Evolutionary conservation across 2,888 invertebrate species (phyloP).

Genomic region (Clostera curtula): DNA sequence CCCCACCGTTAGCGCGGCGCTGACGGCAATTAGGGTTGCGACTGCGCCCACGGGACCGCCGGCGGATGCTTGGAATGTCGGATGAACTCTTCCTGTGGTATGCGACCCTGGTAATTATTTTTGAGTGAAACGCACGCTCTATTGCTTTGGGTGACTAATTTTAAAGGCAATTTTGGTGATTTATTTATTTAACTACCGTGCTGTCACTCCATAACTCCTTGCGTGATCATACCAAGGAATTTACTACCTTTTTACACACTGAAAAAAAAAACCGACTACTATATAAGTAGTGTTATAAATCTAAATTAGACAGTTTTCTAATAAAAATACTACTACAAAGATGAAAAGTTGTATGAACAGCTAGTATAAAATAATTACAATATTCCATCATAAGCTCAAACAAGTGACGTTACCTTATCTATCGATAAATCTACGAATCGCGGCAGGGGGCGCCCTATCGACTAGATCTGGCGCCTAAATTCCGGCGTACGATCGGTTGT

Average conservation of each 20-base stretch:
- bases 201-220: too few relatives aligned
- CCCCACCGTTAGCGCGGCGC: slow-evolving; percentile 39
- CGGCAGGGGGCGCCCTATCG: slow-evolving; percentile 40
- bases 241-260: too few relatives aligned
- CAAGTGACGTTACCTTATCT: slow-evolving; percentile 28
- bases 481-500: slow-evolving; percentile 38
- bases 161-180: slow-evolving; percentile 31
- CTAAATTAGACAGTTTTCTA: too few relatives aligned
- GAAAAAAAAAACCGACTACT: too few relatives aligned
- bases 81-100: slow-evolving; percentile 38
- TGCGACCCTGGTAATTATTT: slow-evolving; percentile 56
- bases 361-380: neutral
- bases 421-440: slow-evolving; percentile 43
- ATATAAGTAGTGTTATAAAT: too few relatives aligned
- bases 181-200: slow-evolving; percentile 24
- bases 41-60: slow-evolving; percentile 41
- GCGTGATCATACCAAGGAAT: too few relatives aligned
- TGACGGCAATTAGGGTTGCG: slow-evolving; percentile 38
- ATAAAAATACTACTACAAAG: too few relatives aligned
- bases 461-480: slow-evolving; percentile 66
- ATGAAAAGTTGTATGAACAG: too few relatives aligned
- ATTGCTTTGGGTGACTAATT: slow-evolving; percentile 52
- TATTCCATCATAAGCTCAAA: slow-evolving; percentile 19
- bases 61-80: slow-evolving; percentile 42
- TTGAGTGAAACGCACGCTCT: slow-evolving; percentile 29